Evolutionary conservation across 2,113 vertebrate genomes (phyloP).

Genomic region (Chamaetylas fuelleborni): DNA sequence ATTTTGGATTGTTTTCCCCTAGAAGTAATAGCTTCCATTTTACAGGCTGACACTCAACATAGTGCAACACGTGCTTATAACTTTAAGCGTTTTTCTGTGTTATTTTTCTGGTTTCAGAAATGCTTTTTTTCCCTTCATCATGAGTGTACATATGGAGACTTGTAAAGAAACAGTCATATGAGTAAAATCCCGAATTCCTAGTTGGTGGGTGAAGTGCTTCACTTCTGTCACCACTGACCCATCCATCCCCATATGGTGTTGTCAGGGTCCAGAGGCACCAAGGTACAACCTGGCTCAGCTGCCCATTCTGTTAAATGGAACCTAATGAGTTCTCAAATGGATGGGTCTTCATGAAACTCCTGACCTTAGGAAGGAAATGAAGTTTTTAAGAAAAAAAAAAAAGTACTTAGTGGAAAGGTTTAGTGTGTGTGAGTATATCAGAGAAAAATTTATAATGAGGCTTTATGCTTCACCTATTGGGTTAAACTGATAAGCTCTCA

Average conservation of each 20-base stretch:
- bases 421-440: neutral
- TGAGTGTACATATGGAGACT: neutral
- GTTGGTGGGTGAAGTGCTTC: neutral
- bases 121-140: neutral
- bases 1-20: neutral
- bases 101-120: neutral
- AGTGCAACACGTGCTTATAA: neutral
- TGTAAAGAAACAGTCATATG: neutral
- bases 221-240: neutral
- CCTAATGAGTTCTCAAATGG: neutral
- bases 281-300: neutral
- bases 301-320: neutral
- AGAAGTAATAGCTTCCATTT: neutral
- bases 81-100: neutral
- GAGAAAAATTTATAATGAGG: neutral
- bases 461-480: neutral
- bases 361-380: neutral
- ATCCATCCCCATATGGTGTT: neutral
- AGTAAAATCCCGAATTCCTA: neutral
- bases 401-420: accelerated
- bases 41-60: neutral
- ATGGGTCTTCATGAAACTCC: neutral
- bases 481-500: neutral
- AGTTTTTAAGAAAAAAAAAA: neutral
- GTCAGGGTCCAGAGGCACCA: neutral